phyloP scores from a whole-genome alignment of 92 coral and sea anemone species.

The Metridium senile region DNA sequence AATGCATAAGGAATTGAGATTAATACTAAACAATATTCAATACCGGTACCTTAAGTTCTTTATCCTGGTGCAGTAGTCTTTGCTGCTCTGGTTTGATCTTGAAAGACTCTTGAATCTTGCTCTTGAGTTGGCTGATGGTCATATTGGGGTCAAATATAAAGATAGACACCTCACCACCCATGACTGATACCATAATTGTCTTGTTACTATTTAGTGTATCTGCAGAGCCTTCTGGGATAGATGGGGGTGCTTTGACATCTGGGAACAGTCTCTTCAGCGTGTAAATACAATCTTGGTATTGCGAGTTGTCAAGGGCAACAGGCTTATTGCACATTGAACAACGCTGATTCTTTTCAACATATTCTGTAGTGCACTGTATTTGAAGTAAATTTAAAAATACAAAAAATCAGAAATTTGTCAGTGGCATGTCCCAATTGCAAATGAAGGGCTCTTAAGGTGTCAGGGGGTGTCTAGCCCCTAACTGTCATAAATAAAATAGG shows the following conservation, averaged over 20 bases:
- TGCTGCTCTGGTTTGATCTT: constrained; percentile 68
- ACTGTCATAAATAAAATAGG: too few relatives aligned
- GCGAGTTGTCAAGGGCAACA: constrained; percentile 47
- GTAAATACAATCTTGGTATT: constrained; percentile 63
- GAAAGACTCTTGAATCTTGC: constrained; percentile 27
- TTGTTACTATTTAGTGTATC: constrained; percentile 10
- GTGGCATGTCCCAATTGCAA: too few relatives aligned
- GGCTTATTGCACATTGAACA: constrained; percentile 76
- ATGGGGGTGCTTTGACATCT: constrained; percentile 45
- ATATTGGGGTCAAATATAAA: constrained; percentile 51
- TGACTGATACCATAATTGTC: constrained; percentile 72
- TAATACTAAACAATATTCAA: too few relatives aligned
- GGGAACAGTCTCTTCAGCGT: constrained; percentile 84
- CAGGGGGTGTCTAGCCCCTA: too few relatives aligned
- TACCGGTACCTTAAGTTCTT: constrained; percentile 82
- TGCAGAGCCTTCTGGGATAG: constrained; percentile 29
- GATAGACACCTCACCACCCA: constrained; percentile 92
- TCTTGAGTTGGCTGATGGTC: constrained; percentile 66
- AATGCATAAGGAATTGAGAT: too few relatives aligned
- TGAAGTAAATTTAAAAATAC: too few relatives aligned
- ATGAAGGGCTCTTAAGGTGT: too few relatives aligned
- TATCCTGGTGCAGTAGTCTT: constrained; percentile 67
- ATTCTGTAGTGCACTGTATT: constrained; percentile 73
- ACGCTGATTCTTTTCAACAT: constrained; percentile 44
- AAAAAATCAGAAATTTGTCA: too few relatives aligned